Evolutionary conservation across 2,113 vertebrate genomes (phyloP).

Genomic region (Colius striatus): DNA sequence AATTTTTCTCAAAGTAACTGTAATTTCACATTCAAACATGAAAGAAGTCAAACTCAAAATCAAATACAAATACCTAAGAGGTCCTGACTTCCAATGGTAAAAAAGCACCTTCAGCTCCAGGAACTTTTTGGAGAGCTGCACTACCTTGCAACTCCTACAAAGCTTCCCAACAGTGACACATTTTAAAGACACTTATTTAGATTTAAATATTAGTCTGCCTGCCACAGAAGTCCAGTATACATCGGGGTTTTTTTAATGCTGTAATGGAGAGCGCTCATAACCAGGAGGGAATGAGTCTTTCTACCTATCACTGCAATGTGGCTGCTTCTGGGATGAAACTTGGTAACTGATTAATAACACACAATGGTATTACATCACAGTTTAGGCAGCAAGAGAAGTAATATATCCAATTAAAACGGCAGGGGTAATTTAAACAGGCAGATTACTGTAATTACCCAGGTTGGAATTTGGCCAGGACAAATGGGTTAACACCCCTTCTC

Average conservation of each 20-base stretch:
- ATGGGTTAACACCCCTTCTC: slow-evolving; percentile 65
- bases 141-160: too few species aligned
- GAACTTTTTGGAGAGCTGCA: background rate
- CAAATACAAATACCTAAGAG: background rate
- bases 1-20: background rate
- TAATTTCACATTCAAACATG: background rate
- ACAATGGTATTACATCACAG: slow-evolving; percentile 68
- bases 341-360: slow-evolving; percentile 68
- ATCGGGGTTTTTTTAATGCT: background rate
- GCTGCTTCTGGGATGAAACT: slow-evolving; percentile 30
- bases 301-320: background rate
- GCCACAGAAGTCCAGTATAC: background rate
- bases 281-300: background rate
- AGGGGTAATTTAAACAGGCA: slow-evolving; percentile 73
- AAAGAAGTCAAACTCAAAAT: background rate
- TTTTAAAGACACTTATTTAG: slow-evolving; percentile 3
- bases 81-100: background rate
- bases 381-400: slow-evolving; percentile 65
- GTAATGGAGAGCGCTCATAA: background rate
- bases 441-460: slow-evolving; percentile 73
- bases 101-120: background rate
- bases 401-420: slow-evolving; percentile 76
- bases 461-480: slow-evolving; percentile 73
- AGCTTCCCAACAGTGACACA: too few species aligned
- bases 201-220: background rate